phyloP scores from a whole-genome alignment of 2,113 vertebrate genomes.

The Gasterosteus aculeatus region DNA sequence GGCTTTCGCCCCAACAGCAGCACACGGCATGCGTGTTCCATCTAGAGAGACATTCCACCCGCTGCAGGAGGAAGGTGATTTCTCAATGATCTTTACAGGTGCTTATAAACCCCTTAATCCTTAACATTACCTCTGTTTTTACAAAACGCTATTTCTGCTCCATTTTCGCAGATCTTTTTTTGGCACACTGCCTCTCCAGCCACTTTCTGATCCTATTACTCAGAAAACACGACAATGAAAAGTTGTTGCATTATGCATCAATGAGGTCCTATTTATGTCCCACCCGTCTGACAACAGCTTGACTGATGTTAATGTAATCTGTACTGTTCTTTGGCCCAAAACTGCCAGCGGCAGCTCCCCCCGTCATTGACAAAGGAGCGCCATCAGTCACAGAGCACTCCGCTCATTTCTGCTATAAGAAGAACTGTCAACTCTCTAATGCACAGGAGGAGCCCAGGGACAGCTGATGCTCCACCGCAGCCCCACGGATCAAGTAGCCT shows the following conservation, averaged over 20 bases:
- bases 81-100: not conserved
- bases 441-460: slow-evolving; percentile 64
- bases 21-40: not conserved
- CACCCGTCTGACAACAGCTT: slow-evolving; percentile 74
- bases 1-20: not conserved
- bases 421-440: slow-evolving; percentile 74
- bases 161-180: slow-evolving; percentile 41
- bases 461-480: slow-evolving; percentile 38
- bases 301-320: slow-evolving; percentile 81
- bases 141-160: not conserved
- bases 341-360: slow-evolving; percentile 74
- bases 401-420: slow-evolving; percentile 73
- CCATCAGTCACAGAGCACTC: slow-evolving; percentile 76
- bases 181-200: slow-evolving; percentile 40
- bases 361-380: slow-evolving; percentile 75
- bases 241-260: slow-evolving; percentile 78
- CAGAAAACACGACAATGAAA: slow-evolving; percentile 67
- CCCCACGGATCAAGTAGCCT: slow-evolving; percentile 50
- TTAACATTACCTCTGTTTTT: not conserved
- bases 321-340: slow-evolving; percentile 77
- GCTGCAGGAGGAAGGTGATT: not conserved
- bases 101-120: slow-evolving; percentile 3
- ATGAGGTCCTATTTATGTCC: slow-evolving; percentile 78
- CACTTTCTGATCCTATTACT: slow-evolving; percentile 66
- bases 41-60: not conserved